These are phyloP conservation scores for Sebastiscus tertius DNA, from an alignment of 2,797 vertebrate genomes.

Conservation along the genomic window DNA sequence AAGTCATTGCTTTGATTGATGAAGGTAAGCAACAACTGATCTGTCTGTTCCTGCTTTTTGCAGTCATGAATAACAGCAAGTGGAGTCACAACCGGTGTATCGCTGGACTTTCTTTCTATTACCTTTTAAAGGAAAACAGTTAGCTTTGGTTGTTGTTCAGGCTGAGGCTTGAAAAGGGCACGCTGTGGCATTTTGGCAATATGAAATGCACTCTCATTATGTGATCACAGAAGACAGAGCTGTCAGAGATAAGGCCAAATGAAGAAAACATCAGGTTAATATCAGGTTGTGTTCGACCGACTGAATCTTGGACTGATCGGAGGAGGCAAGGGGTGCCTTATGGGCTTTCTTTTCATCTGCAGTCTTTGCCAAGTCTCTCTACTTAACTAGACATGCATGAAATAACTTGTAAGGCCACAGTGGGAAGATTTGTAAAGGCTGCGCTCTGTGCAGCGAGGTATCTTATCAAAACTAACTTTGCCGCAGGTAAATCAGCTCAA, in stretches of 20 bases:
- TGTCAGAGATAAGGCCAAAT: slow-evolving; percentile 39
- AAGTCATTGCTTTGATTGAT: not conserved
- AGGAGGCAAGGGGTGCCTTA: not conserved
- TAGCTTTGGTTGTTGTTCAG: slow-evolving; percentile 15
- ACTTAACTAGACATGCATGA: slow-evolving; percentile 47
- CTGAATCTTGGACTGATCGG: slow-evolving; percentile 23
- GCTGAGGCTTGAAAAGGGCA: slow-evolving; percentile 52
- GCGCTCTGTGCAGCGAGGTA: not conserved
- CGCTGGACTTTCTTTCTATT: not conserved
- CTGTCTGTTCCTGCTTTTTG: not conserved
- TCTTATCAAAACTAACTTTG: slow-evolving; percentile 30
- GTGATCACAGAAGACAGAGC: slow-evolving; percentile 42
- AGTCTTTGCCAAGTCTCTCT: slow-evolving; percentile 22
- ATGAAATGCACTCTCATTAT: slow-evolving; percentile 31
- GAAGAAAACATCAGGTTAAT: slow-evolving; percentile 39
- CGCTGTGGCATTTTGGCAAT: slow-evolving; percentile 49
- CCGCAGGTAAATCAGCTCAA: slow-evolving; percentile 7
- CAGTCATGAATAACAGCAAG: not conserved
- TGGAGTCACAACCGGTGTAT: not conserved
- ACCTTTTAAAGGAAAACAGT: slow-evolving; percentile 26
- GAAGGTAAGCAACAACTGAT: not conserved
- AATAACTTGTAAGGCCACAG: slow-evolving; percentile 39
- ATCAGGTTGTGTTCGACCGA: slow-evolving; percentile 24
- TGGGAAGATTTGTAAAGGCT: slow-evolving; percentile 8
- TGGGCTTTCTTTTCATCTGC: slow-evolving; percentile 29